Conservation (phyloP, 2,113 vertebrate species). For the Calypte anna region DNA sequence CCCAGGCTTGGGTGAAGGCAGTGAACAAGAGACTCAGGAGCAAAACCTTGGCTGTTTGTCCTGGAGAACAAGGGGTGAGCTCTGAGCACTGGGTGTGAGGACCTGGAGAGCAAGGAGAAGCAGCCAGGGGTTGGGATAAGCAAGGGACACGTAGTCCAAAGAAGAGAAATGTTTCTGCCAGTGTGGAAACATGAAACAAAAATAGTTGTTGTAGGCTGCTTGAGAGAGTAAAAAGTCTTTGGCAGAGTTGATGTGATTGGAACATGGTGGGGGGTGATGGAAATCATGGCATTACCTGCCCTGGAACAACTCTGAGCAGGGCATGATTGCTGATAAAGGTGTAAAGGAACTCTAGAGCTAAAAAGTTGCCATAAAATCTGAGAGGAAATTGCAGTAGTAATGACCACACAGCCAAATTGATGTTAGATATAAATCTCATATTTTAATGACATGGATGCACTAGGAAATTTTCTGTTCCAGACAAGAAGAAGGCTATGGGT, state of each 20-base stretch:
- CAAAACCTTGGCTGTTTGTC: not conserved
- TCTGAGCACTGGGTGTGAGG: fast-evolving
- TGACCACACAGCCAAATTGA: not conserved
- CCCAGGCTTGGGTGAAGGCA: not conserved
- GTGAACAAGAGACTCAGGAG: not conserved
- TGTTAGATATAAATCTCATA: not conserved
- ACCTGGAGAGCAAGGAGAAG: not conserved
- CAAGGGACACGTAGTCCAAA: not conserved
- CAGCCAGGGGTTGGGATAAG: not conserved
- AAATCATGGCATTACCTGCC: not conserved
- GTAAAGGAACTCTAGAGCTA: not conserved
- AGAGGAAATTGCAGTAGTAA: not conserved
- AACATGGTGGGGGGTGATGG: not conserved
- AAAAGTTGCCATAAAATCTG: not conserved
- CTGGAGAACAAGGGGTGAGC: not conserved
- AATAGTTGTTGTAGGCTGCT: not conserved
- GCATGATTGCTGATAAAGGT: not conserved
- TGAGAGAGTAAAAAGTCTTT: not conserved
- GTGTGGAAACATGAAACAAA: not conserved
- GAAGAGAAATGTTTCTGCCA: not conserved
- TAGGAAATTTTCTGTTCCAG: not conserved
- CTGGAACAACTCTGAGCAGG: not conserved
- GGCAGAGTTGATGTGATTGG: not conserved
- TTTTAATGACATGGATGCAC: not conserved
- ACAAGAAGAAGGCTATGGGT: not conserved